These are phyloP conservation scores for Brachypalpus laphriformis DNA, from an alignment of 2,888 invertebrate species.

Conservation along the genomic window DNA sequence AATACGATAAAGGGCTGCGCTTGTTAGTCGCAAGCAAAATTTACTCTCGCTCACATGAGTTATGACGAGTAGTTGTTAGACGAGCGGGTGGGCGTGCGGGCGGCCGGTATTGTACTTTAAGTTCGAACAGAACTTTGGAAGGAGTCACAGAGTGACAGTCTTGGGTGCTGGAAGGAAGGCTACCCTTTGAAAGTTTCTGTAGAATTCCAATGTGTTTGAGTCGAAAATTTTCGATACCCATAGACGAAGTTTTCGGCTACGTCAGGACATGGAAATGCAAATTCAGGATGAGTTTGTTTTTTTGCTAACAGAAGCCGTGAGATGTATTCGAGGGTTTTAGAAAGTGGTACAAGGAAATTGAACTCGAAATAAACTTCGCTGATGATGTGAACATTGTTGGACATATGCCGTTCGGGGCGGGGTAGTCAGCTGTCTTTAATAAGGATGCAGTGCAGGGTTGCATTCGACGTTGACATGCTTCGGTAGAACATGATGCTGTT, in stretches of 20 bases:
- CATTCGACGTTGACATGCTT: no score
- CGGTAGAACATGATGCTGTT: no score
- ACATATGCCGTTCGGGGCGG: neutral
- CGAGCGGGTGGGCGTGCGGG: neutral
- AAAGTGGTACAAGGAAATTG: neutral
- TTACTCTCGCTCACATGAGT: conserved; percentile 57
- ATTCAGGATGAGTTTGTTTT: neutral
- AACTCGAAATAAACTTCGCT: neutral
- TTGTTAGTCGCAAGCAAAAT: conserved; percentile 60
- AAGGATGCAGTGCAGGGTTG: no score
- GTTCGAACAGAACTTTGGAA: conserved; percentile 24
- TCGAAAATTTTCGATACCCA: neutral
- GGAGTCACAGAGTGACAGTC: neutral
- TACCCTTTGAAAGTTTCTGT: neutral
- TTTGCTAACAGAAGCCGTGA: neutral
- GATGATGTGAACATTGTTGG: neutral
- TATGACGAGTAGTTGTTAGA: conserved; percentile 32
- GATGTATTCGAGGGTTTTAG: neutral
- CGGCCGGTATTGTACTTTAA: conserved; percentile 31
- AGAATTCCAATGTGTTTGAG: conserved; percentile 1
- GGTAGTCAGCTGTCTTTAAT: neutral
- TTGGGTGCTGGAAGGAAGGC: neutral
- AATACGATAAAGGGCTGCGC: conserved; percentile 4
- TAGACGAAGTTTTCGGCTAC: neutral
- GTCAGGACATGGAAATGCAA: conserved; percentile 1